Conservation (phyloP, 2,113 vertebrate genomes). For the Cromileptes altivelis region DNA sequence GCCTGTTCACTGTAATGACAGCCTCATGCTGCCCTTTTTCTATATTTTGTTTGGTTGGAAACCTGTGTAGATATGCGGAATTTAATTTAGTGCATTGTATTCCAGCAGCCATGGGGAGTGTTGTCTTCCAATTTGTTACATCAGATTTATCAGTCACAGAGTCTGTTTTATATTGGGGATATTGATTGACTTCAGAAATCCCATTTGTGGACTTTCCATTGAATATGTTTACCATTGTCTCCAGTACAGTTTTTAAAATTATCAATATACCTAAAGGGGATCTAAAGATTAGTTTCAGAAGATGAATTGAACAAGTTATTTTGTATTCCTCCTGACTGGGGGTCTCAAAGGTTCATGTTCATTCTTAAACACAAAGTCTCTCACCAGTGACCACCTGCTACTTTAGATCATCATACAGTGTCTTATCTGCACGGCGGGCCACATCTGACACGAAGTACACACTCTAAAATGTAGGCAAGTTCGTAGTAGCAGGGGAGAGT, state of each 20-base stretch:
- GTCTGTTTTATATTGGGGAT: slow-evolving; percentile 7
- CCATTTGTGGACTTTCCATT: not conserved
- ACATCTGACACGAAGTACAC: slow-evolving; percentile 70
- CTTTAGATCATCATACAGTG: slow-evolving; percentile 8
- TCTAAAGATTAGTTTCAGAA: slow-evolving; percentile 2
- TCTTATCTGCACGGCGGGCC: slow-evolving; percentile 4
- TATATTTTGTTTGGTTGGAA: not conserved
- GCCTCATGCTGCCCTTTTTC: not conserved
- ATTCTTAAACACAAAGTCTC: not conserved
- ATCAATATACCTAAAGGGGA: slow-evolving; percentile 17
- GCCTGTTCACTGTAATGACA: not conserved
- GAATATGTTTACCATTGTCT: not conserved
- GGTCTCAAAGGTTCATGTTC: not conserved
- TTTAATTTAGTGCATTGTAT: not conserved
- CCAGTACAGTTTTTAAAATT: slow-evolving; percentile 24
- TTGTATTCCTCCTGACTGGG: slow-evolving; percentile 2
- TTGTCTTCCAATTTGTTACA: not conserved
- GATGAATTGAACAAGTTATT: not conserved
- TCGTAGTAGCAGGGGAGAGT: not conserved
- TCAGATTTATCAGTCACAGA: slow-evolving; percentile 6
- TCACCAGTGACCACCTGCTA: not conserved
- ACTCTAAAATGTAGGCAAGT: not conserved
- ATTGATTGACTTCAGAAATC: slow-evolving; percentile 3
- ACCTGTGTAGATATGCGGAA: not conserved
- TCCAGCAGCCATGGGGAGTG: not conserved